Evolutionary conservation across 2,888 invertebrate genomes (phyloP), one percentile per base, ranked within the genome.

Genomic region (Metacarcinus magister): DNA sequence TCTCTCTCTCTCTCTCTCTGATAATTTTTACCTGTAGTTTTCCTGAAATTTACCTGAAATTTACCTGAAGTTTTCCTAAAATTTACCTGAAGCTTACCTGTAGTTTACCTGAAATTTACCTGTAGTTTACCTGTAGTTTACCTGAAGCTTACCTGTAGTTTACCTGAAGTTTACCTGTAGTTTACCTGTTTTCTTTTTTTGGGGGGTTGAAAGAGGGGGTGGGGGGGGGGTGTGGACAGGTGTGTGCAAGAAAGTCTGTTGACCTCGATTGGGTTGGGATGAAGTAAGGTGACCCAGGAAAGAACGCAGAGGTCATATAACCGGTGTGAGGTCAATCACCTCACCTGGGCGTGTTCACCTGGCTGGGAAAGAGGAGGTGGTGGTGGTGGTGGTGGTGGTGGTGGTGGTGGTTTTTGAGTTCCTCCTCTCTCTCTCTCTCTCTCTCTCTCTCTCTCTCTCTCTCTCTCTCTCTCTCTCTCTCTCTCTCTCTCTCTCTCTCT

Each of bases 261-360:
- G n/a, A n/a, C 54, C 54, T 46, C 67, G 23, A 67, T n/a, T n/a
- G n/a, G n/a, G n/a, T 67, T 1, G 19, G 67, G 67, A 67, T 23
- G 67, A 67, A n/a, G 67, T 4, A 8, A 82, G 67, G 67, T 82
- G 32, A 32, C 82, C 82, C 32, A 0, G 82, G 82, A 82, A 82
- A 82, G n/a, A n/a, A n/a, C n/a, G 82, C 82, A 82, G 82, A 82
- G 82, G 82, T 28, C 82, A 32, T 10, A 82, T 82, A 82, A 82
- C 82, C 82, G 82, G 82, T 82, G 82, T 32, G 28, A 82, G 82
- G 82, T 82, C 82, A 82, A 32, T 13, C 82, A 82, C 82, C 82
- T 82, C 32, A 82, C 32, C 82, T 82, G 82, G 82, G 82, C 32
- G 82, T 82, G 82, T 82, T 82, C 82, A 82, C 32, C 32, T 28